Evolutionary conservation across 2,888 invertebrate species (phyloP).

Genomic region (Doris montereyensis): DNA sequence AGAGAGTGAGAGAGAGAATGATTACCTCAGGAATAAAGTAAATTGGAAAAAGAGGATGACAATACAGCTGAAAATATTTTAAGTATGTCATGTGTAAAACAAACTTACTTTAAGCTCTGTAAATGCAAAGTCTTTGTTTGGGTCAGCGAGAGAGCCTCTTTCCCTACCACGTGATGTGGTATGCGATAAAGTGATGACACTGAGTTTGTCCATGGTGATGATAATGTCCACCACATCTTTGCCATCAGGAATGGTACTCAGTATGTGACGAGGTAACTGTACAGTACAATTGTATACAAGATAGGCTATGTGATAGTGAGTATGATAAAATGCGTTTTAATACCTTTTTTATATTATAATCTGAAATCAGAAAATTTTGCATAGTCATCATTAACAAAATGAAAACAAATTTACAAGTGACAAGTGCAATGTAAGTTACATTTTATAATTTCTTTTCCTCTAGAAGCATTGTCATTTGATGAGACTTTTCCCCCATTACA

Average conservation of each 20-base stretch:
- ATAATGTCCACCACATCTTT: slow-evolving; percentile 38
- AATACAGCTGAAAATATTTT: too few relatives aligned
- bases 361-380: not conserved
- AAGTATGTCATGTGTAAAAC: too few relatives aligned
- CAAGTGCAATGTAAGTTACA: not conserved
- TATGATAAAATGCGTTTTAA: too few relatives aligned
- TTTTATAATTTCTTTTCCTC: too few relatives aligned
- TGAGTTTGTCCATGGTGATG: slow-evolving; percentile 38
- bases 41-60: too few relatives aligned
- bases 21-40: too few relatives aligned
- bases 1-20: too few relatives aligned
- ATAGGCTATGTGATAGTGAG: too few relatives aligned
- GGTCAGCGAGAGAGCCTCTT: slow-evolving; percentile 2
- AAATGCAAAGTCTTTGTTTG: slow-evolving; percentile 35
- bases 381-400: not conserved
- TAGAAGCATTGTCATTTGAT: too few relatives aligned
- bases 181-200: slow-evolving; percentile 17
- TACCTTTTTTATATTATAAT: too few relatives aligned
- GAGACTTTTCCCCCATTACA: not conserved
- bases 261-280: slow-evolving; percentile 38
- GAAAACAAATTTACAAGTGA: not conserved
- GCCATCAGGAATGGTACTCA: slow-evolving; percentile 35
- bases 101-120: slow-evolving; percentile 36
- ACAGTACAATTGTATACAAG: not conserved
- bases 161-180: too few relatives aligned